A percentile compares a stretch with the other conserved stretches of the same genome.
Conservation (phyloP, 2,888 invertebrate species). For the Spodoptera exigua region DNA sequence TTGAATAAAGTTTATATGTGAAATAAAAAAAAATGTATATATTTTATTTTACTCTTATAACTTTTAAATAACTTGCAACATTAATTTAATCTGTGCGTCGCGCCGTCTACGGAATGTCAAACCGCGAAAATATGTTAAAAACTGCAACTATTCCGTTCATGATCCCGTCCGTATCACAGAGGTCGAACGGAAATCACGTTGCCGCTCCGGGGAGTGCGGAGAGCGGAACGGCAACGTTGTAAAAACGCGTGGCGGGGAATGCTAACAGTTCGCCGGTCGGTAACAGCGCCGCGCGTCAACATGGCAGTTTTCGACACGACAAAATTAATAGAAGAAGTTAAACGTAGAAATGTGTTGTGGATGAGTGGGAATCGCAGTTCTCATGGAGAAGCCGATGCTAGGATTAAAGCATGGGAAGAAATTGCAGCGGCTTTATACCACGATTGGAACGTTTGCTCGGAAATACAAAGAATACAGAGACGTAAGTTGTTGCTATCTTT, state of each 20-base stretch:
- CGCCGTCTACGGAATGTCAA: too few species aligned
- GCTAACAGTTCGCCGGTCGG: constrained; percentile 4
- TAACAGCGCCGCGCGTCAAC: constrained; percentile 2
- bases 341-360: constrained; percentile 34
- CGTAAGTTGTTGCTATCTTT: constrained; percentile 27
- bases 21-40: too few species aligned
- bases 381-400: constrained; percentile 1
- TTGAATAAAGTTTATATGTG: too few species aligned
- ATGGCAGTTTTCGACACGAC: constrained; percentile 41
- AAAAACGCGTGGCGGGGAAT: constrained; percentile 26
- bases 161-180: constrained; percentile 24
- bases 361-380: constrained; percentile 2
- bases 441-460: constrained; percentile 6
- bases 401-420: constrained; percentile 35
- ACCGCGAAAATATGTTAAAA: too few species aligned
- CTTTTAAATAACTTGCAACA: too few species aligned
- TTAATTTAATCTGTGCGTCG: too few species aligned
- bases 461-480: constrained; percentile 14
- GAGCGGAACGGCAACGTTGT: constrained; percentile 47
- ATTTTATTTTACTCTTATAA: not conserved
- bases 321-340: constrained; percentile 38
- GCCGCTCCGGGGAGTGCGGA: constrained; percentile 35
- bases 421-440: constrained; percentile 20
- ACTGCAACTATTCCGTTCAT: not conserved
- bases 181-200: constrained; percentile 46